Base-by-base conservation (phyloP, 1,140 invertebrate species). In the Plectrocnemia conspersa region DNA sequence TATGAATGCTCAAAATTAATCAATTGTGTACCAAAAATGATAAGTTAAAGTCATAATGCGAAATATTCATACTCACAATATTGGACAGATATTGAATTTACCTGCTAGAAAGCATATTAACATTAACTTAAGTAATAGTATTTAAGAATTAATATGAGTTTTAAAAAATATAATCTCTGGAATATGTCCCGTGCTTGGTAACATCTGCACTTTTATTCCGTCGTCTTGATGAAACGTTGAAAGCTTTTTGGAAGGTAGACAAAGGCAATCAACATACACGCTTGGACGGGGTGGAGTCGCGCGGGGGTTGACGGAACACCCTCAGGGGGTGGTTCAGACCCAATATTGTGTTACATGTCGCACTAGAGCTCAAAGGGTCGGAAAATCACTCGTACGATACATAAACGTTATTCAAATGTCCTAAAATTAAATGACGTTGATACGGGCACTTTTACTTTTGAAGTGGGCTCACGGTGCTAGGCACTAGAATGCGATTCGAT, bases 171-270 rank as follows among this genome's bases (percentile, higher is more conserved):
- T n/a, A n/a, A n/a, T n/a, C n/a, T n/a, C n/a, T n/a, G n/a, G n/a
- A n/a, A n/a, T n/a, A n/a, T n/a, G 48, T 50, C 50, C 21, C 19
- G 16, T 7, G 27, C 35, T 47, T 47, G 45, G n/a, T 35, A 25
- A 46, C 54, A 42, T 54, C 49, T 56, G 49, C 35, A 56, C 48
- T 50, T 38, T 50, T 38, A 52, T 29, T 38, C 24, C 13, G 35
- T 33, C 48, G 53, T 59, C 58, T 59, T 59, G 58, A 56, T 59
- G 58, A 59, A 56, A 56, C 47, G 58, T 21, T 60, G 54, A 60
- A 60, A 60, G 54, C 58, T 56, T 60, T 59, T 56, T 56, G 58
- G 54, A 60, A 60, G 58, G 54, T 55, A 56, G 54, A 56, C 54
- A 56, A 60, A 56, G 58, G 58, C 54, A 60, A 60, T 60, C 58